Evolutionary conservation across 2,113 vertebrate species (phyloP).

Genomic region (Dunckerocampus dactyliophorus): DNA sequence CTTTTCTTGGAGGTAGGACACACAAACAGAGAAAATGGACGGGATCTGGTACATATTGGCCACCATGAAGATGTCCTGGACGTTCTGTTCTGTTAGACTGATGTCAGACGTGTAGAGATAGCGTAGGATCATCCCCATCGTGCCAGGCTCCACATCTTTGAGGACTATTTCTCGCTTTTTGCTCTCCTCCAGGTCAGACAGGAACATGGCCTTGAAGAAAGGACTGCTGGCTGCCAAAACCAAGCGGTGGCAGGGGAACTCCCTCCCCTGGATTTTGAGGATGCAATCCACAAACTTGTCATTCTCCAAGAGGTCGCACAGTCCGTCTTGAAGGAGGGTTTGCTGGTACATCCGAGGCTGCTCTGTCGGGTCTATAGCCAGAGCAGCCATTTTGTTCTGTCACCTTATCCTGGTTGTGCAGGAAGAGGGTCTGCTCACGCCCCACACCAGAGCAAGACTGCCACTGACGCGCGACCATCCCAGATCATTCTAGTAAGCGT

Average conservation of each 20-base stretch:
- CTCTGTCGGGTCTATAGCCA: slow-evolving; percentile 80
- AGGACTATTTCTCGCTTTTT: slow-evolving; percentile 80
- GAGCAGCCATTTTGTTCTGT: slow-evolving; percentile 74
- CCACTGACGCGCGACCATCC: slow-evolving; percentile 29
- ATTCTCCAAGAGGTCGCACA: slow-evolving; percentile 89
- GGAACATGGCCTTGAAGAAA: slow-evolving; percentile 87
- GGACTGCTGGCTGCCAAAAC: slow-evolving; percentile 92
- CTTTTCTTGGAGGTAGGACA: slow-evolving; percentile 88
- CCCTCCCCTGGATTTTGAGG: slow-evolving; percentile 81
- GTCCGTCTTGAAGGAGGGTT: slow-evolving; percentile 92
- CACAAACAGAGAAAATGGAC: slow-evolving; percentile 90
- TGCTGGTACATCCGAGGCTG: slow-evolving; percentile 92
- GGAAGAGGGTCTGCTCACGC: slow-evolving; percentile 38
- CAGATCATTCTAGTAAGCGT: slow-evolving; percentile 27
- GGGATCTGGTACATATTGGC: slow-evolving; percentile 96
- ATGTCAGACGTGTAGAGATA: slow-evolving; percentile 93
- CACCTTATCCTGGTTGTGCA: slow-evolving; percentile 23
- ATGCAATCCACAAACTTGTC: slow-evolving; percentile 90
- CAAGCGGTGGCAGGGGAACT: slow-evolving; percentile 88
- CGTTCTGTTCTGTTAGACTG: slow-evolving; percentile 84
- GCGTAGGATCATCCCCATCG: slow-evolving; percentile 85
- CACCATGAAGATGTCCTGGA: slow-evolving; percentile 87
- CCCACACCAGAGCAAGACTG: slow-evolving; percentile 46
- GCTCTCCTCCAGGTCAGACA: slow-evolving; percentile 81
- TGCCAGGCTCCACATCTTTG: slow-evolving; percentile 83